Conservation (phyloP, 2,797 vertebrate genomes). For the Benthosema pterotum region DNA sequence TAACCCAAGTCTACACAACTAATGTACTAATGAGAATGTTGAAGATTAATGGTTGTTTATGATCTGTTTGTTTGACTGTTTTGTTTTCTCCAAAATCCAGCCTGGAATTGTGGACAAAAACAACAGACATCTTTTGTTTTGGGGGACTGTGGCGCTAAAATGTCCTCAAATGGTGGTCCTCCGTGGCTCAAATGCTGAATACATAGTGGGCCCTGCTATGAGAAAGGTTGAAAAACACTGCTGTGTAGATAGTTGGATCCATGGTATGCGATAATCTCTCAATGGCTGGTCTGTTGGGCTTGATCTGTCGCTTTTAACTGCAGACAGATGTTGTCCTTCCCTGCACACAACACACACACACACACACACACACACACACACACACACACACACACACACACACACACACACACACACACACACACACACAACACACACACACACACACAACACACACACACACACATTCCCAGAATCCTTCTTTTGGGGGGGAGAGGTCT, state of each 20-base stretch:
- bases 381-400: neutral
- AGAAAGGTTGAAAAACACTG: too few relatives aligned
- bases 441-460: conserved; percentile 18
- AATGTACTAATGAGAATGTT: too few relatives aligned
- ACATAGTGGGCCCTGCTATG: too few relatives aligned
- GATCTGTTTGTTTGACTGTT: too few relatives aligned
- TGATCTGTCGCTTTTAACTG: conserved; percentile 57
- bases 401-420: conserved; percentile 5
- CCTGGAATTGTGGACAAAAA: too few relatives aligned
- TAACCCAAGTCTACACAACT: too few relatives aligned
- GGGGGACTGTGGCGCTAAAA: too few relatives aligned
- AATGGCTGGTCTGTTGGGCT: conserved; percentile 37
- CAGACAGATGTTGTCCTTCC: conserved; percentile 60
- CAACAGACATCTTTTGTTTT: too few relatives aligned
- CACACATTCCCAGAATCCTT: conserved; percentile 60
- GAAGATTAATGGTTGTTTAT: too few relatives aligned
- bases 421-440: conserved; percentile 24
- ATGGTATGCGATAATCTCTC: conserved; percentile 27
- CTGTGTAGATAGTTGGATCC: conserved; percentile 19
- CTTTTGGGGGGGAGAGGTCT: conserved; percentile 56
- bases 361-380: conserved; percentile 27
- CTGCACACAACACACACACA: conserved; percentile 6
- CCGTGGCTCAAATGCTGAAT: too few relatives aligned
- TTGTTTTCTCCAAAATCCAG: too few relatives aligned
- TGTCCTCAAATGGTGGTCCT: too few relatives aligned